phyloP scores from a whole-genome alignment of 2,888 invertebrate genomes.

The Tenthredo scrophulariae region DNA sequence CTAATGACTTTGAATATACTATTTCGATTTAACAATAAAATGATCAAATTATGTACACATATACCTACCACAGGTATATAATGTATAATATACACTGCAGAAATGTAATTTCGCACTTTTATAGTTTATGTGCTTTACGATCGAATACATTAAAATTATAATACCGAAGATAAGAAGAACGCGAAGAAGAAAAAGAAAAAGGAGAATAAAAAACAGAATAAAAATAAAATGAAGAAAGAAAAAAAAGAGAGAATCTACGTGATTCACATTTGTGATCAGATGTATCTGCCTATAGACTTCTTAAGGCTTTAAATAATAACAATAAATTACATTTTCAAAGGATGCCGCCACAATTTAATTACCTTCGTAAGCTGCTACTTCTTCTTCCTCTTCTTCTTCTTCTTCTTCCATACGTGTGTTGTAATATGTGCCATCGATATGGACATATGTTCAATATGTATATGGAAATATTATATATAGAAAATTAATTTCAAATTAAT shows the following conservation, averaged over 20 bases:
- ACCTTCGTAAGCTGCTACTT: conserved; percentile 18
- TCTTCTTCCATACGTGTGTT: not conserved
- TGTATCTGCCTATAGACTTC: conserved; percentile 11
- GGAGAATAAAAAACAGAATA: not conserved
- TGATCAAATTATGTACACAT: not conserved
- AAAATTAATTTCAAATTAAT: not conserved
- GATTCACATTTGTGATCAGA: conserved; percentile 10
- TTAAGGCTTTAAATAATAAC: conserved; percentile 26
- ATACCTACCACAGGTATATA: not conserved
- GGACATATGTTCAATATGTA: too few species aligned
- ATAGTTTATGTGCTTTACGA: conserved; percentile 8
- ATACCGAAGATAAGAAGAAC: not conserved
- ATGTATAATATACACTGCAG: not conserved
- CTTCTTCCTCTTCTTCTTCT: not conserved
- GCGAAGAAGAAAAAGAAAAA: not conserved
- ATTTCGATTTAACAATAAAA: not conserved
- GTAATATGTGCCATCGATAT: not conserved
- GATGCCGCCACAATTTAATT: conserved; percentile 43
- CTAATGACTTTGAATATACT: not conserved
- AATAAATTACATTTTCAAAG: conserved; percentile 39
- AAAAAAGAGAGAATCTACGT: not conserved
- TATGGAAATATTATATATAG: not conserved
- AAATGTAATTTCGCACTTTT: not conserved
- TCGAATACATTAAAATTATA: not conserved
- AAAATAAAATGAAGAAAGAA: not conserved